These are phyloP conservation scores for Stratiomys singularior DNA, from an alignment of 2,888 invertebrate genomes.

Conservation along the genomic window DNA sequence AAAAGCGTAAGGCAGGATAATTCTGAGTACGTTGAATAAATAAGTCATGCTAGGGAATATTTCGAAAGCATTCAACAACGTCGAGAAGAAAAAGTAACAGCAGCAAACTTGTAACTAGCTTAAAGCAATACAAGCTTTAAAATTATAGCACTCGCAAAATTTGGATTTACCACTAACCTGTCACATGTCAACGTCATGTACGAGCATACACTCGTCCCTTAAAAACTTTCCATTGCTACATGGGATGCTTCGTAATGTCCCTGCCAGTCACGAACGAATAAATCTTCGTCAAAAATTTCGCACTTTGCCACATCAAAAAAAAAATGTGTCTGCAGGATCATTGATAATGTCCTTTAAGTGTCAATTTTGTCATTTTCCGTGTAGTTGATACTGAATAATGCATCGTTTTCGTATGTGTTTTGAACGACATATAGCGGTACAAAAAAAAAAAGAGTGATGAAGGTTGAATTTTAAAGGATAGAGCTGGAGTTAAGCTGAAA, in stretches of 20 bases:
- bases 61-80: too few species aligned
- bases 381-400: background rate
- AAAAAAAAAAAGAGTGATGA: background rate
- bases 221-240: background rate
- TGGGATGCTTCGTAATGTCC: background rate
- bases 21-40: too few species aligned
- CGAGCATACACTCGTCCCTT: background rate
- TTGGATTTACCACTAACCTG: too few species aligned
- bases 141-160: too few species aligned
- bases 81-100: too few species aligned
- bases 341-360: conserved; percentile 11
- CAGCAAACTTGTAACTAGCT: too few species aligned
- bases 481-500: background rate
- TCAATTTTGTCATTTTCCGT: background rate
- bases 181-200: too few species aligned
- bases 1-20: too few species aligned
- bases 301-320: background rate
- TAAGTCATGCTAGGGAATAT: too few species aligned
- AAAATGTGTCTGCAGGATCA: background rate
- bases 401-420: background rate
- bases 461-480: background rate
- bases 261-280: background rate
- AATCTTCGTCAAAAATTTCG: background rate
- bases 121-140: too few species aligned
- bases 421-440: background rate